Base-by-base conservation (phyloP, 2,888 invertebrate species). In the Cheilosia grossa region DNA sequence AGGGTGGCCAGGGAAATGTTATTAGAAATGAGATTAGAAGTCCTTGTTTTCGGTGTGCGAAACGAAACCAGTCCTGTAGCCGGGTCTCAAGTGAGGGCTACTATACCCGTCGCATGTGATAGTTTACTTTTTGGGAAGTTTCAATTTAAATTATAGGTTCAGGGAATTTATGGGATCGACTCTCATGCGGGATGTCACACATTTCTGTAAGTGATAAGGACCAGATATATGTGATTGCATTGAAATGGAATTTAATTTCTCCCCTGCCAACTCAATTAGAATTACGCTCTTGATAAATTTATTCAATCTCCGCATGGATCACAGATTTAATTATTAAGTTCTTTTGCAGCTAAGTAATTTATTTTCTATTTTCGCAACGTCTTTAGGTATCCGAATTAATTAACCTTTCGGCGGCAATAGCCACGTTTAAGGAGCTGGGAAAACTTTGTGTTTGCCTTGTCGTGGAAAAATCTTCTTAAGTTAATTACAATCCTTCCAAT, bases 61-160 rank as follows among this genome's bases (percentile, higher is more conserved):
- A 67, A 73, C 66, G 54, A 72, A 66, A 78, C 66, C 64, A 59
- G 64, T 49, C 5, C 27, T 66, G 40, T 42, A 67, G 69, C 47
- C 63, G 19, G 15, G 1, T 33, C 15, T 30, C 37, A 42, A 49
- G 51, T 74, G 64, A 51, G 72, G 67, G 54, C 24, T 49, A 74
- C 42, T 19, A 44, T n/a, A 17, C 30, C 9, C 30, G 30, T 30
- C 30, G 9, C 30, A 30, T 80, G 75, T 58, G 66, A 75, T 75
- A 85, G 85, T 80, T 85, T 75, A 75, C 75, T 85, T 81, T 85
- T 77, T 61, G 67, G 72, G 72, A 77, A 85, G 72, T 85, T 85
- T 85, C 85, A 85, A 85, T 85, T 85, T 85, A 81, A 85, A 77
- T 85, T 81, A 77, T 81, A 81, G 81, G 85, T 81, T 85, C 66